Evolutionary conservation across 2,888 invertebrate species (phyloP).

Genomic region (Dione juno): DNA sequence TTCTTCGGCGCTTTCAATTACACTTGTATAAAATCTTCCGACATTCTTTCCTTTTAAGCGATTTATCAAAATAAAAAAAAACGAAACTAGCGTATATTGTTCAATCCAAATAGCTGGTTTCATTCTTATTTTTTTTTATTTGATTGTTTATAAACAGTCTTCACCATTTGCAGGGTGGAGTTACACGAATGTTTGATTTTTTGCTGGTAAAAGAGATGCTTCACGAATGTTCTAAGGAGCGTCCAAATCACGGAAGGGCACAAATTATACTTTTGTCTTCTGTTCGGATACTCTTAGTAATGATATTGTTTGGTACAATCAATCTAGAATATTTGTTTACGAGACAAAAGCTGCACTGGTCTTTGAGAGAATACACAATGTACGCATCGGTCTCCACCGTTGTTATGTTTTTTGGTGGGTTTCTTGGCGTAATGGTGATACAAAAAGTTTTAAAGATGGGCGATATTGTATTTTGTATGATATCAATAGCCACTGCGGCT

Average conservation of each 20-base stretch:
- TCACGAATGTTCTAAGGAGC: constrained; percentile 69
- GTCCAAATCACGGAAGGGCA: constrained; percentile 74
- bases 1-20: not conserved
- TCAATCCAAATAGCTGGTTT: not conserved
- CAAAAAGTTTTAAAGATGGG: constrained; percentile 67
- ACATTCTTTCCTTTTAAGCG: not conserved
- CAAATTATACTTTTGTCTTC: constrained; percentile 72
- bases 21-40: not conserved
- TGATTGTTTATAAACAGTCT: not conserved
- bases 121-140: not conserved
- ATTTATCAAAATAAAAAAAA: not conserved
- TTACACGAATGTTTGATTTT: constrained; percentile 60
- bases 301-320: constrained; percentile 67
- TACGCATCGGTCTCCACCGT: constrained; percentile 76
- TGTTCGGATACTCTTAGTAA: constrained; percentile 55
- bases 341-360: constrained; percentile 85
- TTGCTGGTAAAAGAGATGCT: constrained; percentile 73
- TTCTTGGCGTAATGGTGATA: constrained; percentile 60
- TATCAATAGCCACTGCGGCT: constrained; percentile 53
- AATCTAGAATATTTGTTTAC: constrained; percentile 83
- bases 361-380: constrained; percentile 80
- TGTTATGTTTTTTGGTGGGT: constrained; percentile 75
- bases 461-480: constrained; percentile 57
- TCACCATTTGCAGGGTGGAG: constrained; percentile 54
- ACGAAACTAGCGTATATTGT: not conserved